phyloP scores from a whole-genome alignment of 1,140 invertebrate species.

The Lineus longissimus region DNA sequence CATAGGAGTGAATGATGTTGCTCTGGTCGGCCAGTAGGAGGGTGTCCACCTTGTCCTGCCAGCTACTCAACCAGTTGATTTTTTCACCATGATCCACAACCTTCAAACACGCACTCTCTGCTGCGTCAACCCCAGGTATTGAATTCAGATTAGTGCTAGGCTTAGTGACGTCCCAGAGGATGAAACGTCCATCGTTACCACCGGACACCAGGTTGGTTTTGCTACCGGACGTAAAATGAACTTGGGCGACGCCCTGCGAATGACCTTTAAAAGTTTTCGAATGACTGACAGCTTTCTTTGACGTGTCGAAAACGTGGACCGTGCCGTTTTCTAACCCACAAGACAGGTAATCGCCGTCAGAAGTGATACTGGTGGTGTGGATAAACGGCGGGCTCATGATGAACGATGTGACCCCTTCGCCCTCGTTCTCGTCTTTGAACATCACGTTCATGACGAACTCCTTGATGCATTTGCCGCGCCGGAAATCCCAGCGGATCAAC shows the following conservation, averaged over 20 bases:
- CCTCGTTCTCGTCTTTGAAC: slow-evolving; percentile 24
- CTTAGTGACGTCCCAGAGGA: slow-evolving; percentile 32
- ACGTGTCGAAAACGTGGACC: slow-evolving; percentile 35
- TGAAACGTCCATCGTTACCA: slow-evolving; percentile 40
- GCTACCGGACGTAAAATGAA: slow-evolving; percentile 28
- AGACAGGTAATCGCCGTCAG: slow-evolving; percentile 32
- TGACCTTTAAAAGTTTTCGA: slow-evolving; percentile 37
- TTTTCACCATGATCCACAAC: slow-evolving; percentile 32
- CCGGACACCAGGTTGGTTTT: slow-evolving; percentile 33
- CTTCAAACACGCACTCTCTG: slow-evolving; percentile 24
- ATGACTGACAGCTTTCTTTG: slow-evolving; percentile 30
- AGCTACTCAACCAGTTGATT: slow-evolving; percentile 44
- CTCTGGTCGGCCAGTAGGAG: slow-evolving; percentile 40
- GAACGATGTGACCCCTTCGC: slow-evolving; percentile 28
- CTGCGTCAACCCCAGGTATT: slow-evolving; percentile 16
- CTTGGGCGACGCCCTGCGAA: slow-evolving; percentile 41
- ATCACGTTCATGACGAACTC: slow-evolving; percentile 47
- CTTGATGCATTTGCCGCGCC: slow-evolving; percentile 36
- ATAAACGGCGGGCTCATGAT: slow-evolving; percentile 47
- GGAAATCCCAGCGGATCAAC: slow-evolving; percentile 47
- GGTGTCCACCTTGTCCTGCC: slow-evolving; percentile 16
- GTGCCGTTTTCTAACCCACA: slow-evolving; percentile 44
- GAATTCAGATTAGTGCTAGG: slow-evolving; percentile 22
- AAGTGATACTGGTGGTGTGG: slow-evolving; percentile 33
- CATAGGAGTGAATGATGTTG: slow-evolving; percentile 24